Percentiles rank a stretch among this genome's conserved stretches.
phyloP scores from a whole-genome alignment of 2,888 invertebrate genomes.

The Ichneumon xanthorius region DNA sequence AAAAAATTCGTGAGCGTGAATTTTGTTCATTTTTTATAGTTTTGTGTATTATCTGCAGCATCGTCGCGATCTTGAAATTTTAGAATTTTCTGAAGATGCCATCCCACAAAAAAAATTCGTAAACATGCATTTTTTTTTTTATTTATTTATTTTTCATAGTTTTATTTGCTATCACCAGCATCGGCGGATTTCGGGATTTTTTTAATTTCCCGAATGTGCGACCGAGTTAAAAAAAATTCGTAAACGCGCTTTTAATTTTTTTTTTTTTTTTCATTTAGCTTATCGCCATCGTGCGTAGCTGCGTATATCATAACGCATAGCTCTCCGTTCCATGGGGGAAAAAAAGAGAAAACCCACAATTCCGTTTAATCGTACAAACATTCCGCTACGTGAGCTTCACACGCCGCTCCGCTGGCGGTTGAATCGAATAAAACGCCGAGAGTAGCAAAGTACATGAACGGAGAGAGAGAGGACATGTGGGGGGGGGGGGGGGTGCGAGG shows the following conservation, averaged over 20 bases:
- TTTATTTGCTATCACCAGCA: no score
- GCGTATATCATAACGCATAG: background rate
- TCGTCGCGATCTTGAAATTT: no score
- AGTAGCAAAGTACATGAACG: conserved; percentile 26
- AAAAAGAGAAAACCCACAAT: conserved; percentile 8
- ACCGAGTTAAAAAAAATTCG: background rate
- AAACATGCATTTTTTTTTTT: background rate
- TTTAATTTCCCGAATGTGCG: background rate
- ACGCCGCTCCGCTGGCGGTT: conserved; percentile 57
- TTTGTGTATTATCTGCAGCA: no score
- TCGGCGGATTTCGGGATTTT: background rate
- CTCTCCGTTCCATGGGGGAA: background rate
- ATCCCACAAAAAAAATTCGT: no score
- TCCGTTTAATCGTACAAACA: conserved; percentile 70
- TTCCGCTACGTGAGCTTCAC: conserved; percentile 66
- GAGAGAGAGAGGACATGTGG: conserved; percentile 26
- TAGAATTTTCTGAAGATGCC: background rate
- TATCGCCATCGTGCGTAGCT: background rate
- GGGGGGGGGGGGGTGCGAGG: background rate
- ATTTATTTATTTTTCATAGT: no score
- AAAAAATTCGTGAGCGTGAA: background rate
- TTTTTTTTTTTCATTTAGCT: background rate
- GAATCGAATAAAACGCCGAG: conserved; percentile 64
- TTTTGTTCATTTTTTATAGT: background rate
- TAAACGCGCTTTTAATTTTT: background rate